Base-by-base conservation (phyloP, 2,797 vertebrate species). In the Chloroceryle amazona region DNA sequence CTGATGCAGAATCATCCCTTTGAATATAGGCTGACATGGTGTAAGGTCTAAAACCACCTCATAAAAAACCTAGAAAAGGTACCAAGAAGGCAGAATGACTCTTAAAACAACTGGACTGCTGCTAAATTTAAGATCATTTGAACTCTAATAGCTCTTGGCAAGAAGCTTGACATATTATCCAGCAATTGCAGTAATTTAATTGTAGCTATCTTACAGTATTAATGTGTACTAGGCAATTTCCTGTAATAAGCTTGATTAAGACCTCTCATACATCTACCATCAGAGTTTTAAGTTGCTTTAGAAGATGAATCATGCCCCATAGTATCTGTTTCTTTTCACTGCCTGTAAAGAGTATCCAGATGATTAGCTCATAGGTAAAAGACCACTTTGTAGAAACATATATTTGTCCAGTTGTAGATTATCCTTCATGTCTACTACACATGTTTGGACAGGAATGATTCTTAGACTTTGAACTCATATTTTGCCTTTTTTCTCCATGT, bases 111-210 rank as follows among this genome's bases (percentile, higher is more conserved):
- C 73, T 60, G 80, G 80, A 84, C 70, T 91, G 66, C 7, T 13
- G 51, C 55, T 96, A 84, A 94, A 83, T 91, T 94, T 91, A 95
- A 95, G 88, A 91, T 83, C 6, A 63, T 72, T 91, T 75, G 22
- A 86, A 91, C 80, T 75, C 76, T 91, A 95, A 95, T 91, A 91
- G 93, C 89, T 90, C 58, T 93, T 91, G 94, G 91, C 90, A 95
- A 97, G 80, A 95, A 88, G 63, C 66, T 84, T 95, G 93, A 96
- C 82, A 93, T 95, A 90, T 93, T 95, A 82, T 90, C 55, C 39
- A 86, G 76, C 80, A 95, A 86, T 96, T 96, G 95, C 44, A 88
- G 73, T 96, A 95, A 95, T 94, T 97, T 96, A 97, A 95, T 97
- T 95, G 72, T 93, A 88, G 93, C 91, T 95, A 93, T 93, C 92